Evolutionary conservation across 2,113 vertebrate genomes (phyloP).

Genomic region (Hymenochirus boettgeri): DNA sequence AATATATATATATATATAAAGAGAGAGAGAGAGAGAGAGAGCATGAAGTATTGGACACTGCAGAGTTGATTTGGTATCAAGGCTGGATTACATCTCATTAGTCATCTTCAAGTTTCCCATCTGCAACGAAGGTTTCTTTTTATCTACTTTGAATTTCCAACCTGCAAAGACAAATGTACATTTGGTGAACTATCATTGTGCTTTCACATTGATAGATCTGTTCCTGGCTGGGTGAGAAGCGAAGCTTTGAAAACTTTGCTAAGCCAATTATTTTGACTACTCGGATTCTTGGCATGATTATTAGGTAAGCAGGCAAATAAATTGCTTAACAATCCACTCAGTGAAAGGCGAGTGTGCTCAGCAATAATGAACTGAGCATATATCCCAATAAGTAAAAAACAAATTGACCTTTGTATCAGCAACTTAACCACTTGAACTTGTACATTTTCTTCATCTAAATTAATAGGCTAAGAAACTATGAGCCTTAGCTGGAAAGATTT

Average conservation of each 20-base stretch:
- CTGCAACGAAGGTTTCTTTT: background rate
- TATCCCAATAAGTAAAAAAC: background rate
- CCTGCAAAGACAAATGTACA: background rate
- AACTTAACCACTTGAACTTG: background rate
- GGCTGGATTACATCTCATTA: background rate
- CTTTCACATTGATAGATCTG: constrained; percentile 5
- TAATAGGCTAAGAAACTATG: too few species aligned
- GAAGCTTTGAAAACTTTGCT: constrained; percentile 4
- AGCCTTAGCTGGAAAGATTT: too few species aligned
- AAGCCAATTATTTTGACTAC: constrained; percentile 27
- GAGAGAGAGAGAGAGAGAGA: too few species aligned
- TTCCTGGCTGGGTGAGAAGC: constrained; percentile 9
- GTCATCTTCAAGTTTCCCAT: background rate
- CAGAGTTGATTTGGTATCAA: background rate
- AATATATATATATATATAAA: too few species aligned
- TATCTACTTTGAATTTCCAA: background rate
- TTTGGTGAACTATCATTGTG: constrained; percentile 1
- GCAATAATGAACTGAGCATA: constrained; percentile 4
- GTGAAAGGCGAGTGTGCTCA: background rate
- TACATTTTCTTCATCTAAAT: too few species aligned
- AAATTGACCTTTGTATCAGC: background rate
- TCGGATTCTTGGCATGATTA: constrained; percentile 10
- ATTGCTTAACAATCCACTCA: constrained; percentile 10
- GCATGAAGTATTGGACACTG: too few species aligned
- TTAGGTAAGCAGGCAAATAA: constrained; percentile 20